Percentiles rank a stretch among this genome's conserved stretches.
Conservation (phyloP, 2,888 invertebrate species). For the Idaea straminata region DNA sequence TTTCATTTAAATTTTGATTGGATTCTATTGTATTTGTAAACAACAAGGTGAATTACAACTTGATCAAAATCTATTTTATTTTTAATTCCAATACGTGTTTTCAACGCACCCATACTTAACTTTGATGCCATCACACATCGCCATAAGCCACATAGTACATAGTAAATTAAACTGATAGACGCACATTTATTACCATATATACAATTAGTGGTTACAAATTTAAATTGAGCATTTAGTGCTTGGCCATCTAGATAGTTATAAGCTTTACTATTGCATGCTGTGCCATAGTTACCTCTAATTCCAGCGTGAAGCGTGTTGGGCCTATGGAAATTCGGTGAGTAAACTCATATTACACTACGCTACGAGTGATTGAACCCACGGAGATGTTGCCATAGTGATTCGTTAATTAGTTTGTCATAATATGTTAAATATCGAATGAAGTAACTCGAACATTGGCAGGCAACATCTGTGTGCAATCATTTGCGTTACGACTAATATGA, state of each 20-base stretch:
- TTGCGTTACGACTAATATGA: constrained; percentile 12
- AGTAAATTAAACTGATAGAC: not conserved
- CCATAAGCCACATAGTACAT: not conserved
- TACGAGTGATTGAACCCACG: constrained; percentile 49
- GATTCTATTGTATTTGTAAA: no score
- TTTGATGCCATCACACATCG: not conserved
- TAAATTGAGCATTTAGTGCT: not conserved
- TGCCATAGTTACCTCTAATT: constrained; percentile 25
- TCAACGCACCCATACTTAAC: not conserved
- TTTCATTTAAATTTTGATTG: not conserved
- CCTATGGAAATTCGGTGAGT: constrained; percentile 40
- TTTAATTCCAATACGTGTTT: not conserved
- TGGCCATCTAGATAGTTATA: constrained; percentile 2
- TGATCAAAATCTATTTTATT: not conserved
- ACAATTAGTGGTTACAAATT: not conserved
- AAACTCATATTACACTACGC: constrained; percentile 38
- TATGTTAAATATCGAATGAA: not conserved
- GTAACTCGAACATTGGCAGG: constrained; percentile 6
- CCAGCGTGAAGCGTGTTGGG: constrained; percentile 53
- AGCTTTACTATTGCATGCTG: constrained; percentile 19
- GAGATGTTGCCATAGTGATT: constrained; percentile 69
- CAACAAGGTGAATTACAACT: not conserved
- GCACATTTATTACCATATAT: not conserved
- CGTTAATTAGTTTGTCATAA: not conserved
- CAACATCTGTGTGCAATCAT: constrained; percentile 24